Conservation (phyloP, 2,113 vertebrate species). For the Pteropus alecto region DNA sequence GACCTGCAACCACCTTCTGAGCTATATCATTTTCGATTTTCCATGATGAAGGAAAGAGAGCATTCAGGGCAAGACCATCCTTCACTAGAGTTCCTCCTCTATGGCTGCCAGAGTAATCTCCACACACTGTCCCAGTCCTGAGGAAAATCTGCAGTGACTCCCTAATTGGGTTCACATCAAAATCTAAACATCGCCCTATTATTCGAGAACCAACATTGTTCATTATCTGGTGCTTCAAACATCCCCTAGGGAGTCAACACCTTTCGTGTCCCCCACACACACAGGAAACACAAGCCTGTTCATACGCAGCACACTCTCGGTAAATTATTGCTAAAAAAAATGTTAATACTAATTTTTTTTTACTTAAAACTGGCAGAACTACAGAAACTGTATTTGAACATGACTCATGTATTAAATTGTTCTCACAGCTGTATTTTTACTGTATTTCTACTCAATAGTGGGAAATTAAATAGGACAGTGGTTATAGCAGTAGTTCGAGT, state of each 20-base stretch:
- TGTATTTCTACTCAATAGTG: not conserved
- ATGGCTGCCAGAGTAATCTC: not conserved
- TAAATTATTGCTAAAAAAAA: not conserved
- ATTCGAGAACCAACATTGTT: not conserved
- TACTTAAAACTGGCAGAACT: not conserved
- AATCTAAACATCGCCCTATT: not conserved
- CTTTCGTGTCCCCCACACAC: not conserved
- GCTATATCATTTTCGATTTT: not conserved
- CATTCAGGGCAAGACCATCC: not conserved
- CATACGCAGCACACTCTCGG: not conserved
- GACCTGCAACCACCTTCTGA: not conserved
- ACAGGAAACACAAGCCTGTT: not conserved
- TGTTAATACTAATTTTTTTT: not conserved
- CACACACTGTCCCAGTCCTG: not conserved
- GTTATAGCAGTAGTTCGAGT: not conserved
- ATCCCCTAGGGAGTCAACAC: not conserved
- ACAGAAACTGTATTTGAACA: not conserved
- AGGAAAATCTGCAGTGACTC: not conserved
- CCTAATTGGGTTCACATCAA: not conserved
- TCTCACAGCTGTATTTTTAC: not conserved
- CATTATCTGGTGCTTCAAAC: not conserved
- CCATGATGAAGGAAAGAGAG: not conserved
- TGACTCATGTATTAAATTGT: not conserved
- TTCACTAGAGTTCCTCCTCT: fast-evolving
- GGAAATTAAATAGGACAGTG: not conserved